A percentile compares a stretch with the other conserved stretches of the same genome.
phyloP scores from a whole-genome alignment of 2,113 vertebrate species.

The Chionomys nivalis region DNA sequence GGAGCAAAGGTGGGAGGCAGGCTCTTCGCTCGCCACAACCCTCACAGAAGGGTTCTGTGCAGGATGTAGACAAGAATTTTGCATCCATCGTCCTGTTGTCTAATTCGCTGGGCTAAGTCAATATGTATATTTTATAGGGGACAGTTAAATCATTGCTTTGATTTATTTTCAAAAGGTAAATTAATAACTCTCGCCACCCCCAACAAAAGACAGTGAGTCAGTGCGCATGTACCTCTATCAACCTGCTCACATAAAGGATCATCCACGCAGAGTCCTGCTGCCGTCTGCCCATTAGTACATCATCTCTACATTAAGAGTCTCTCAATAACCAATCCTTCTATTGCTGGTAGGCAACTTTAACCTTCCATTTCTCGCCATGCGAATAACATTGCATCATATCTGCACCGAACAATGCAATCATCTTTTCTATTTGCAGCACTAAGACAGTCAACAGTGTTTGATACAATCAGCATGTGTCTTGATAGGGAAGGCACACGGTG shows the following conservation, averaged over 20 bases:
- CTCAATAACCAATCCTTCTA: conserved; percentile 84
- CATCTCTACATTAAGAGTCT: conserved; percentile 83
- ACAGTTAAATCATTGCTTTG: conserved; percentile 30
- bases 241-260: conserved; percentile 70
- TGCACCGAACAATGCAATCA: conserved; percentile 87
- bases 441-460: conserved; percentile 90
- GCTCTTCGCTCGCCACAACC: neutral
- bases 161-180: conserved; percentile 62
- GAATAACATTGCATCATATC: conserved; percentile 89
- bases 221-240: neutral
- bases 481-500: conserved; percentile 90
- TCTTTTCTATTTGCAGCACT: conserved; percentile 88
- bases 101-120: neutral
- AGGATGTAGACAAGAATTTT: neutral
- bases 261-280: conserved; percentile 65
- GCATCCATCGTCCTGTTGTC: neutral
- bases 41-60: neutral
- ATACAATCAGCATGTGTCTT: conserved; percentile 93
- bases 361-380: conserved; percentile 87
- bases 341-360: conserved; percentile 87
- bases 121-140: neutral
- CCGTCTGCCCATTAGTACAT: conserved; percentile 78
- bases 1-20: neutral
- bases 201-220: neutral
- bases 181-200: conserved; percentile 5